Evolutionary conservation across 2,797 vertebrate genomes (phyloP).

Genomic region (Salarias fasciatus): DNA sequence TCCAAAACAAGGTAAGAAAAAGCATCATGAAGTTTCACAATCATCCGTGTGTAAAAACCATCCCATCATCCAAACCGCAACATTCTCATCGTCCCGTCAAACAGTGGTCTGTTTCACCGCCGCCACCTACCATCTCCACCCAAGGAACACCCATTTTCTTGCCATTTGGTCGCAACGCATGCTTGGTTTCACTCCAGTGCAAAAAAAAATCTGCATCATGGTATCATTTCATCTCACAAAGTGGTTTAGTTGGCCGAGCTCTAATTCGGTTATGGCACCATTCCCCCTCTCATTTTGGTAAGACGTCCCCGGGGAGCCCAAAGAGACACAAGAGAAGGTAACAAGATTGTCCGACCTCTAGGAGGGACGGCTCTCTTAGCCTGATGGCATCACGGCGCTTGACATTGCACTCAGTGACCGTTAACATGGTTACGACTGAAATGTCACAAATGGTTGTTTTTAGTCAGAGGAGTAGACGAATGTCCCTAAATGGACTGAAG

Average conservation of each 20-base stretch:
- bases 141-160: slow-evolving; percentile 39
- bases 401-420: slow-evolving; percentile 63
- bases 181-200: slow-evolving; percentile 37
- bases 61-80: slow-evolving; percentile 56
- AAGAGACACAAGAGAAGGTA: slow-evolving; percentile 65
- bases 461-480: slow-evolving; percentile 34
- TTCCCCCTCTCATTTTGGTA: slow-evolving; percentile 64
- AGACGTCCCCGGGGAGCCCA: slow-evolving; percentile 75
- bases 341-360: slow-evolving; percentile 78
- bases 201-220: slow-evolving; percentile 40
- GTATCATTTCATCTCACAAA: slow-evolving; percentile 79
- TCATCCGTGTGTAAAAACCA: slow-evolving; percentile 54
- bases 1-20: slow-evolving; percentile 61
- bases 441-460: slow-evolving; percentile 35
- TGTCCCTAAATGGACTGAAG: slow-evolving; percentile 36
- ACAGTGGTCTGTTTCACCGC: slow-evolving; percentile 34
- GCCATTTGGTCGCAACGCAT: slow-evolving; percentile 46
- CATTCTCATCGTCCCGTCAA: slow-evolving; percentile 56
- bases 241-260: slow-evolving; percentile 69
- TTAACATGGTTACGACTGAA: slow-evolving; percentile 65
- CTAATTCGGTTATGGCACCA: slow-evolving; percentile 78
- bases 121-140: slow-evolving; percentile 30
- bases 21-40: slow-evolving; percentile 52
- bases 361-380: slow-evolving; percentile 49
- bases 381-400: slow-evolving; percentile 58